phyloP scores from a whole-genome alignment of 2,888 invertebrate genomes.

The Caenorhabditis sp. region DNA sequence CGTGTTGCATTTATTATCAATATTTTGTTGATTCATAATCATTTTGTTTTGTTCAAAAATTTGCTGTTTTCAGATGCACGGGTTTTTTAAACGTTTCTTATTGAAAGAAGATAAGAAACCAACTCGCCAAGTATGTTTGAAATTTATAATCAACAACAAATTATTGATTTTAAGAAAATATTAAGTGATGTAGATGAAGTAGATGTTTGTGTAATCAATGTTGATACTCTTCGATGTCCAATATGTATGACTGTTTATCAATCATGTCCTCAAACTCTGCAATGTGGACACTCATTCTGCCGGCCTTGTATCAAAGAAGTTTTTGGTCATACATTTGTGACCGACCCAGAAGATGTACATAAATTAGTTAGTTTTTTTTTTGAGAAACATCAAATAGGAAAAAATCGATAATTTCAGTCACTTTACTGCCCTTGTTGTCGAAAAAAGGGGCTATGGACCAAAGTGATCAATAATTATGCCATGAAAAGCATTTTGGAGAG shows the following conservation, averaged over 20 bases:
- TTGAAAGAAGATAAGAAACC: constrained; percentile 25
- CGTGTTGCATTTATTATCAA: background rate
- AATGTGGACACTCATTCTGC: constrained; percentile 40
- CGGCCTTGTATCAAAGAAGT: constrained; percentile 28
- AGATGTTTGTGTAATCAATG: constrained; percentile 18
- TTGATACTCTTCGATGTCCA: constrained; percentile 27
- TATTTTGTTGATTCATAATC: background rate
- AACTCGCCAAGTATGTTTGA: constrained; percentile 13
- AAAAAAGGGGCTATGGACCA: constrained; percentile 16
- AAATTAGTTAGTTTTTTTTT: constrained; percentile 19
- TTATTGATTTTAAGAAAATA: constrained; percentile 19
- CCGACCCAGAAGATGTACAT: constrained; percentile 6
- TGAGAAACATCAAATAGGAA: no score
- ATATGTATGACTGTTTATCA: constrained; percentile 28
- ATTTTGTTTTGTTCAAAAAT: no score
- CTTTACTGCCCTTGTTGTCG: constrained; percentile 36
- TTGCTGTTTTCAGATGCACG: constrained; percentile 9
- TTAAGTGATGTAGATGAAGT: constrained; percentile 20
- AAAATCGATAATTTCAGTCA: constrained; percentile 16
- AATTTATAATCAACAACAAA: background rate
- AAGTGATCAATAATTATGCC: constrained; percentile 17
- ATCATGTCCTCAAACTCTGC: constrained; percentile 20
- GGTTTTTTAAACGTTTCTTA: constrained; percentile 18
- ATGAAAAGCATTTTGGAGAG: constrained; percentile 34
- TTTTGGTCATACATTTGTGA: constrained; percentile 8